Conservation (phyloP, 1,140 invertebrate species). For the Laupala kohalensis region DNA sequence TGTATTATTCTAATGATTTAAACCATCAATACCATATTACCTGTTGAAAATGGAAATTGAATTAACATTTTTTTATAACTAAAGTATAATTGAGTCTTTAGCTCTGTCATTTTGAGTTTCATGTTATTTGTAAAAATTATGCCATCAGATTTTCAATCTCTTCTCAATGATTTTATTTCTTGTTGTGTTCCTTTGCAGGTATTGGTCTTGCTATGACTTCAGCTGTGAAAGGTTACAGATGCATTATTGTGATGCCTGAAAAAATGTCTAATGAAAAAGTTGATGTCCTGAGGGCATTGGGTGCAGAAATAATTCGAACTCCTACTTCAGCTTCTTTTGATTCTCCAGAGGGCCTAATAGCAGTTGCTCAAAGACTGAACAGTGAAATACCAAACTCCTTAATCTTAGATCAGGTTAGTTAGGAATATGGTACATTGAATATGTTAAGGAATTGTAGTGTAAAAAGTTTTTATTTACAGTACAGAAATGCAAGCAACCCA, state of each 20-base stretch:
- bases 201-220: slow-evolving; percentile 91
- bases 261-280: slow-evolving; percentile 99
- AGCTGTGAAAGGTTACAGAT: slow-evolving; percentile 90
- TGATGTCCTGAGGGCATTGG: slow-evolving; percentile 67
- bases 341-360: slow-evolving; percentile 81
- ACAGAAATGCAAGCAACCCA: slow-evolving; percentile 78
- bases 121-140: too few species aligned
- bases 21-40: too few species aligned
- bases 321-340: slow-evolving; percentile 84
- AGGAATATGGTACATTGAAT: background rate
- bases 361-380: slow-evolving; percentile 70
- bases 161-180: background rate
- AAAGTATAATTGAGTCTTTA: too few species aligned
- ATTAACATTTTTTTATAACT: too few species aligned
- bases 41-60: too few species aligned
- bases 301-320: slow-evolving; percentile 90
- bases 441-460: too few species aligned
- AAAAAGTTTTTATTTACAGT: slow-evolving; percentile 38
- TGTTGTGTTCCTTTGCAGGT: slow-evolving; percentile 33
- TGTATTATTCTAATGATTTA: too few species aligned
- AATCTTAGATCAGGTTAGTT: slow-evolving; percentile 78
- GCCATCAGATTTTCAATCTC: too few species aligned
- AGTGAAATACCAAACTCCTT: slow-evolving; percentile 83
- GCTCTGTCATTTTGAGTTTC: too few species aligned
- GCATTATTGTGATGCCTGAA: slow-evolving; percentile 96